A percentile compares a stretch with the other conserved stretches of the same genome.
Conservation (phyloP, 2,797 vertebrate genomes). For the Tokudaia muenninki region DNA sequence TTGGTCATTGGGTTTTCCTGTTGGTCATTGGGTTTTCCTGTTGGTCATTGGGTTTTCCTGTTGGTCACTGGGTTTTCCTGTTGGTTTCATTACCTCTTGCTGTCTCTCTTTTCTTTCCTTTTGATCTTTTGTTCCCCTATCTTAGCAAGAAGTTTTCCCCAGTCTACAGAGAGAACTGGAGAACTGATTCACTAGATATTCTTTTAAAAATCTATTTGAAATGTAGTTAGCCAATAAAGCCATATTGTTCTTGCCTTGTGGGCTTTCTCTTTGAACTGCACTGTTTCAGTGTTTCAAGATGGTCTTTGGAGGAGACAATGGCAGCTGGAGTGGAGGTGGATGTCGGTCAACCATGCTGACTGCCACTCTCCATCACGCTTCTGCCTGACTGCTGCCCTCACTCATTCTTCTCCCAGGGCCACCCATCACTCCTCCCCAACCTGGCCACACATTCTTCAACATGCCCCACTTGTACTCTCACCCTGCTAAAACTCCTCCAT, state of each 20-base stretch:
- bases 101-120: background rate
- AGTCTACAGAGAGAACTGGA: background rate
- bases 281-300: background rate
- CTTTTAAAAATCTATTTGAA: constrained; percentile 46
- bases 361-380: too few relatives aligned
- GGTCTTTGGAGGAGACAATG: background rate
- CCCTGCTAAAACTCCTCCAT: background rate
- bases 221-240: background rate
- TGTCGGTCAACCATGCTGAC: rapidly evolving
- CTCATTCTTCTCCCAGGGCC: background rate
- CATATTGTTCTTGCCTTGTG: background rate
- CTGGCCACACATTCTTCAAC: too few relatives aligned
- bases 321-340: background rate
- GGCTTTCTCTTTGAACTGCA: background rate
- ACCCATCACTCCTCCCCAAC: background rate
- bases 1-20: background rate
- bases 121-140: background rate
- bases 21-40: background rate
- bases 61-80: background rate
- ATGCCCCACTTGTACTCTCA: rapidly evolving
- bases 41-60: background rate
- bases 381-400: rapidly evolving
- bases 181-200: background rate
- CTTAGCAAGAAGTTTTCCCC: background rate
- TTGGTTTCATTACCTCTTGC: background rate